These are phyloP conservation scores for Trichomalopsis sarcophagae DNA, from an alignment of 1,140 invertebrate genomes.

Conservation along the genomic window DNA sequence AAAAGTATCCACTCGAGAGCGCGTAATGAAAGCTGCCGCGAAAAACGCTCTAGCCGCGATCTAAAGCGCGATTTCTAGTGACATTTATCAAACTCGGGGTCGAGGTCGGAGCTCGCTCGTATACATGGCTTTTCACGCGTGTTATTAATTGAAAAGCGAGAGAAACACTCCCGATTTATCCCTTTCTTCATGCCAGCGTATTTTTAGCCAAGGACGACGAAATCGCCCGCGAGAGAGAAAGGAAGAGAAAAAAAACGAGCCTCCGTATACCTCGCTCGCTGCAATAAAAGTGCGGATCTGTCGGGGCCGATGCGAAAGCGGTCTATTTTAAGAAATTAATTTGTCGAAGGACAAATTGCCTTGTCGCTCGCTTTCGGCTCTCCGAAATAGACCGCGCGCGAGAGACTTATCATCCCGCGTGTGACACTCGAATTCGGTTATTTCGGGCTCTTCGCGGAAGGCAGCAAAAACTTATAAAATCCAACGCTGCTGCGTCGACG, in stretches of 20 bases:
- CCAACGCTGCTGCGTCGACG: neutral
- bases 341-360: constrained; percentile 68
- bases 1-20: constrained; percentile 8
- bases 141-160: neutral
- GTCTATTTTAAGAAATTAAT: constrained; percentile 69
- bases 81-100: neutral
- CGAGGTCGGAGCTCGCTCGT: neutral
- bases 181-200: neutral
- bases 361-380: constrained; percentile 33
- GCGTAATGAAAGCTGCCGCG: neutral
- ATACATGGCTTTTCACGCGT: neutral
- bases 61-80: neutral
- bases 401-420: neutral
- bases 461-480: neutral
- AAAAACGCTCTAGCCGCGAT: neutral
- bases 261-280: neutral
- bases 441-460: neutral
- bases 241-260: neutral
- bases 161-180: neutral
- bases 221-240: neutral
- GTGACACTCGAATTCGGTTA: neutral
- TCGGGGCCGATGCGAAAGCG: constrained; percentile 54
- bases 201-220: constrained; percentile 40
- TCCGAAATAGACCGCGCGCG: neutral
- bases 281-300: constrained; percentile 59